Evolutionary conservation across 2,888 invertebrate genomes (phyloP), one percentile per base, ranked within the genome.

Genomic region (Odontocerum albicorne): DNA sequence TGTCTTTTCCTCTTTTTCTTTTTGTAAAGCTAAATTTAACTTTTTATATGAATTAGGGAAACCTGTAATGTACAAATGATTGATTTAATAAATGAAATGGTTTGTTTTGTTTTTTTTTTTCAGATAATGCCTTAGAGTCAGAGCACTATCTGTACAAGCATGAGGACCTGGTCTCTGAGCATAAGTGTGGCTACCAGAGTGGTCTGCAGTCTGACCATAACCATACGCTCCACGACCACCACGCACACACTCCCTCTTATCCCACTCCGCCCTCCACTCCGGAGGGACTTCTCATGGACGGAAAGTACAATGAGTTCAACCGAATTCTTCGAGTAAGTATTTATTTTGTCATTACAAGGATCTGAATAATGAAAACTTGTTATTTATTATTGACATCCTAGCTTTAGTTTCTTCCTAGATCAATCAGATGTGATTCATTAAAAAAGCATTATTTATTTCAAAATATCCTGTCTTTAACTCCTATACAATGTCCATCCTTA

Each of bases 141-240:
- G 65, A 69, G 3, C 87, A 87, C 70, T 85, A 80, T 67, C 62
- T 88, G 15, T 88, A 87, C 72, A 84, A 80, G 62, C 86, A 88
- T 65, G 72, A 79, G 1, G 84, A 90, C 67, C 71, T 86, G 36
- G 70, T 72, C 51, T 68, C 72, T 3, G 76, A 81, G 64, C 72
- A 79, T 59, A 77, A 77, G 12, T 87, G 87, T 65, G 87, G 87
- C 65, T 79, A 73, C 63, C 64, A 66, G 3, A 50, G 50, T 20
- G 55, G 44, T 2, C 31, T 31, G 17, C 20, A 42, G 16, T 33
- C 45, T 6, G 21, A 35, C 15, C 21, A 45, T 12, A 8, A 35
- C 17, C 17, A 38, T 2, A 15, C 39, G 10, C 15, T 36, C 10
- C 51, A 51, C 21, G 43, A 22, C 3, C 22, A 43, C 15, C 22